phyloP scores from a whole-genome alignment of 1,140 invertebrate species.

The Sesamia nonagrioides region DNA sequence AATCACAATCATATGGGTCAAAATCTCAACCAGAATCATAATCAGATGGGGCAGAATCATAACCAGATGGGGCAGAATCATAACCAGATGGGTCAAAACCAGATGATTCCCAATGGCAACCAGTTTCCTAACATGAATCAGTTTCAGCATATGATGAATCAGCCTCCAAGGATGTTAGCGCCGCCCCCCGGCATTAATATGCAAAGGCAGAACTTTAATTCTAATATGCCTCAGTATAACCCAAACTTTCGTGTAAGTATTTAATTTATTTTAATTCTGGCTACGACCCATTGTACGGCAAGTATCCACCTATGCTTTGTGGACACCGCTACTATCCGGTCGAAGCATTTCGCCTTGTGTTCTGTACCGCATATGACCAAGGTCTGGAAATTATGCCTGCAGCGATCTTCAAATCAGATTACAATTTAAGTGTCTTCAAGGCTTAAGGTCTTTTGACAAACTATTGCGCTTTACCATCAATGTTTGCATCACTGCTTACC shows the following conservation, averaged over 20 bases:
- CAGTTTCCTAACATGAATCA: slow-evolving; percentile 69
- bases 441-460: too few species aligned
- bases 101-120: slow-evolving; percentile 62
- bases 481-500: too few species aligned
- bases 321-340: too few species aligned
- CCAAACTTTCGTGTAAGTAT: slow-evolving; percentile 82
- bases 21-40: slow-evolving; percentile 61
- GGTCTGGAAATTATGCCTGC: too few species aligned
- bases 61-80: slow-evolving; percentile 62
- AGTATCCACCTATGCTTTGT: background rate
- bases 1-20: slow-evolving; percentile 59
- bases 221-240: slow-evolving; percentile 76
- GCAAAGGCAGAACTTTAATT: slow-evolving; percentile 77
- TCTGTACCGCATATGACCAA: too few species aligned
- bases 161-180: slow-evolving; percentile 72
- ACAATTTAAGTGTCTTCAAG: too few species aligned
- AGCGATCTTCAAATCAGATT: too few species aligned
- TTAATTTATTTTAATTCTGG: too few species aligned
- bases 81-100: slow-evolving; percentile 66
- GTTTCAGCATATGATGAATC: slow-evolving; percentile 75
- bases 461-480: too few species aligned
- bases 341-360: too few species aligned
- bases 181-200: slow-evolving; percentile 77
- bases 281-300: too few species aligned
- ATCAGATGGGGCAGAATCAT: slow-evolving; percentile 67